Evolutionary conservation across 2,888 invertebrate genomes (phyloP).

Genomic region (Euclidia mi): DNA sequence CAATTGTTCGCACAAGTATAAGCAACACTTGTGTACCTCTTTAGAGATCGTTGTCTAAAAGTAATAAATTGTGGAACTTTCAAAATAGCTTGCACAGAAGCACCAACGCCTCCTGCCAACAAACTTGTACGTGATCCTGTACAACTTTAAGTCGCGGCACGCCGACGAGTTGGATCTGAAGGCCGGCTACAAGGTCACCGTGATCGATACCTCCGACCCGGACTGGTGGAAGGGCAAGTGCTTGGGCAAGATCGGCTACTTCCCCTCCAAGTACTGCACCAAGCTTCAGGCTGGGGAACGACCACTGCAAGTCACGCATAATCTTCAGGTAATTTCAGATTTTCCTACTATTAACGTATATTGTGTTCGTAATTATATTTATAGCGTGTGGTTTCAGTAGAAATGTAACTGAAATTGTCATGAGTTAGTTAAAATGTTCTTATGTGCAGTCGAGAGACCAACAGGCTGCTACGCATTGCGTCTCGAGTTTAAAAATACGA

Average conservation of each 20-base stretch:
- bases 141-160: slow-evolving; percentile 98
- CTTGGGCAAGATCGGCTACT: slow-evolving; percentile 96
- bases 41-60: not conserved
- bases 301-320: slow-evolving; percentile 95
- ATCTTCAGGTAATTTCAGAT: slow-evolving; percentile 76
- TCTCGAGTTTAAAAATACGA: too few relatives aligned
- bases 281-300: slow-evolving; percentile 97
- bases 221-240: slow-evolving; percentile 99
- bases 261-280: slow-evolving; percentile 98
- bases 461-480: too few relatives aligned
- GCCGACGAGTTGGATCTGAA: slow-evolving; percentile 98
- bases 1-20: not conserved
- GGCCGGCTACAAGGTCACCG: slow-evolving; percentile 97
- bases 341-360: not conserved
- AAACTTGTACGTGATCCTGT: slow-evolving; percentile 97
- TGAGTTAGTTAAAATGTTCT: too few relatives aligned
- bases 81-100: slow-evolving; percentile 88
- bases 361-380: not conserved
- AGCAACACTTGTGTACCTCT: not conserved
- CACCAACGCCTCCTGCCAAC: slow-evolving; percentile 96
- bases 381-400: too few relatives aligned
- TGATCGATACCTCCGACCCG: slow-evolving; percentile 97
- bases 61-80: slow-evolving; percentile 9
- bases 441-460: too few relatives aligned
- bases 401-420: too few relatives aligned